Base-by-base conservation (phyloP, 2,113 vertebrate species). In the Scopus umbretta region DNA sequence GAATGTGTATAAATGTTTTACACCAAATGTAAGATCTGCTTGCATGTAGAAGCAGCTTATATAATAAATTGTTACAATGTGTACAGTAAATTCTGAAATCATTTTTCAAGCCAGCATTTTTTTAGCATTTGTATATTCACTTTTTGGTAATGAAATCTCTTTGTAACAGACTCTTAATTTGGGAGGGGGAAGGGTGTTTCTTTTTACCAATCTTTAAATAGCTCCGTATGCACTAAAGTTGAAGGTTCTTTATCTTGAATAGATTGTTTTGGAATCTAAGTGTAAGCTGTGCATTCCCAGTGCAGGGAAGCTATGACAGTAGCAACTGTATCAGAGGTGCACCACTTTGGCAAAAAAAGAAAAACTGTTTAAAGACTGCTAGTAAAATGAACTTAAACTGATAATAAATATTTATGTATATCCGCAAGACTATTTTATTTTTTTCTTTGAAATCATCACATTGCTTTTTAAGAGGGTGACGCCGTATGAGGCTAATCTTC, bases 1-100 rank as follows among this genome's bases (percentile, higher is more conserved):
- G 98, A 98, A 96, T 98, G 95, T 98, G 98, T 98, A 98, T 98
- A 98, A 98, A 98, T 98, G 96, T 98, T 98, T 98, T 98, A 98
- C 97, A 98, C 98, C 95, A 97, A 98, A 98, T 98, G 91, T 97
- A 97, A 97, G 92, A 97, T 94, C 96, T 96, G 91, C 95, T 96
- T 95, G 96, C 98, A 96, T 98, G 98, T 97, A 98, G 97, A 98
- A 97, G 89, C 96, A 97, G 96, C 96, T 96, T 95, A 97, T 98
- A 97, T 98, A 98, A 98, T 97, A 98, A 98, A 98, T 98, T 97
- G 97, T 97, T 98, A 96, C 95, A 95, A 97, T 80, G 45, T 98
- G 98, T 98, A 98, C 96, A 98, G 97, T 97, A 96, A 97, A 97
- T 97, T 95, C 95, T 97, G 96, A 97, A 97, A 97, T 97, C 96